A percentile compares a stretch with the other conserved stretches of the same genome.
Evolutionary conservation across 2,888 invertebrate species (phyloP).

Genomic region (Adela reaumurella): DNA sequence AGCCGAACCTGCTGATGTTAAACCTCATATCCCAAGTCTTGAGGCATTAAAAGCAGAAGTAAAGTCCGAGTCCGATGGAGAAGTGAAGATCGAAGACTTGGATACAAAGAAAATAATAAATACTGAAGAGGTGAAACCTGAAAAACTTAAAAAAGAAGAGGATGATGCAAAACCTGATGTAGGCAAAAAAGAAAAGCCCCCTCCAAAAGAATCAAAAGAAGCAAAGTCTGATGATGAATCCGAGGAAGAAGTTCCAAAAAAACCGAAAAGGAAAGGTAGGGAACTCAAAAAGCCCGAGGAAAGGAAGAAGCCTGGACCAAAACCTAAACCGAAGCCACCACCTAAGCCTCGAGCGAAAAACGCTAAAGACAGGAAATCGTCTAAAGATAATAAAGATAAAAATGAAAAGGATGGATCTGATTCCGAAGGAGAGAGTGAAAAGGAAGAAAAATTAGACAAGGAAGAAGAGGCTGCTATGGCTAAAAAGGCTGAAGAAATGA

Average conservation of each 20-base stretch:
- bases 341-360: conserved; percentile 42
- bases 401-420: conserved; percentile 48
- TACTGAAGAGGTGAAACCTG: conserved; percentile 25
- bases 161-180: conserved; percentile 12
- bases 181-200: conserved; percentile 14
- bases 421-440: conserved; percentile 49
- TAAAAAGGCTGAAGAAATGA: conserved; percentile 77
- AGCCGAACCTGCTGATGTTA: conserved; percentile 33
- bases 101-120: conserved; percentile 46
- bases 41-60: conserved; percentile 31
- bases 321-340: conserved; percentile 25
- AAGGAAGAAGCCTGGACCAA: conserved; percentile 28
- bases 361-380: conserved; percentile 41
- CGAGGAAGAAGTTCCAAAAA: conserved; percentile 15
- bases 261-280: conserved; percentile 17
- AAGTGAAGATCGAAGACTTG: conserved; percentile 49
- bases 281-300: conserved; percentile 13
- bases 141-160: conserved; percentile 5
- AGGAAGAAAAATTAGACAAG: conserved; percentile 57
- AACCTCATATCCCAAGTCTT: conserved; percentile 40
- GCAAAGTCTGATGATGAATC: conserved; percentile 15
- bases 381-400: conserved; percentile 49
- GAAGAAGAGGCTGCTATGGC: conserved; percentile 53
- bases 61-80: conserved; percentile 52
- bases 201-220: conserved; percentile 13